A percentile compares a stretch with the other conserved stretches of the same genome.
These are phyloP conservation scores for Bubo scandiacus DNA, from an alignment of 2,113 vertebrate genomes.

Conservation along the genomic window DNA sequence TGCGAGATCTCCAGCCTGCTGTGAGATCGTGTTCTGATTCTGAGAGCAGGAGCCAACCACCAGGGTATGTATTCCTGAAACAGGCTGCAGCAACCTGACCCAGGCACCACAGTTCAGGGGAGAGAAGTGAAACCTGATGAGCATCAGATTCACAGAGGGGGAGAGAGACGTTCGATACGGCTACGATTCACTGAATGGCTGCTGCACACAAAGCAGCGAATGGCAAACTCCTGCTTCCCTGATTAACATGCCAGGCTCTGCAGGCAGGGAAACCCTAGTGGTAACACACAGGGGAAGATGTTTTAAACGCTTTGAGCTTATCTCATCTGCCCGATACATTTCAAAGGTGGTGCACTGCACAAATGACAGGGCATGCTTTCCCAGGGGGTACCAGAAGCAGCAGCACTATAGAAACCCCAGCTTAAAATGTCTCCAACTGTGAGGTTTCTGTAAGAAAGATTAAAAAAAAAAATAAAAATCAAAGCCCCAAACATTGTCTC, in stretches of 20 bases:
- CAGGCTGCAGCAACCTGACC: background rate
- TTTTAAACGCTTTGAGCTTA: background rate
- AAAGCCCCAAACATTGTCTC: background rate
- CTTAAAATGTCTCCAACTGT: background rate
- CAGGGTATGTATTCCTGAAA: rapidly evolving
- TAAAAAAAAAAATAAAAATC: background rate
- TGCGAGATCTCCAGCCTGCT: background rate
- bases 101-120: background rate
- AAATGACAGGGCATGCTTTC: rapidly evolving
- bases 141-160: background rate
- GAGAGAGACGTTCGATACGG: rapidly evolving
- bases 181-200: background rate
- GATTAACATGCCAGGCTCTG: background rate
- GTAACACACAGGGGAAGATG: background rate
- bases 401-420: background rate
- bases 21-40: rapidly evolving
- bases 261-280: background rate
- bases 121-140: background rate
- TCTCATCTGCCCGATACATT: background rate
- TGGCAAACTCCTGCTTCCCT: background rate
- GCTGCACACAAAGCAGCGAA: background rate
- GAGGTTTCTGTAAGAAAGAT: background rate
- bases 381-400: background rate
- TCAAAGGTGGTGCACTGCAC: background rate
- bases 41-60: background rate